phyloP scores from a whole-genome alignment of 2,113 vertebrate species.

The Xenopus tropicalis region DNA sequence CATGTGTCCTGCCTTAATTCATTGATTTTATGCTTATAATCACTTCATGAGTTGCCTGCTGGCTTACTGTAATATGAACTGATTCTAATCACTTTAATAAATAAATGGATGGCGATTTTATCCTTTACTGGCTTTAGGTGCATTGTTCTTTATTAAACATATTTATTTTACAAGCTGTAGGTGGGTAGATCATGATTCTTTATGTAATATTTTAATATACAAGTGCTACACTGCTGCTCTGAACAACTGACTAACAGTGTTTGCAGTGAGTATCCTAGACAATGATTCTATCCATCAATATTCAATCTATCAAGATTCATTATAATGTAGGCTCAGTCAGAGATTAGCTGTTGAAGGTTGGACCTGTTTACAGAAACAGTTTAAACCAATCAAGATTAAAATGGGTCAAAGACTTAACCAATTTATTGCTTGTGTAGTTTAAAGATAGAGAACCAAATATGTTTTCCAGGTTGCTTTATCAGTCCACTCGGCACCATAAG shows the following conservation, averaged over 20 bases:
- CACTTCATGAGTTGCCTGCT: constrained; percentile 3
- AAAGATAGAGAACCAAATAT: too few relatives aligned
- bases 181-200: not conserved
- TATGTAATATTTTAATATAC: not conserved
- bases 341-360: too few relatives aligned
- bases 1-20: not conserved
- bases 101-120: not conserved
- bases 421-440: too few relatives aligned
- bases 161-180: not conserved
- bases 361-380: too few relatives aligned
- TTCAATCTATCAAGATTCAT: too few relatives aligned
- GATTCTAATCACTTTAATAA: not conserved
- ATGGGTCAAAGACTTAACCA: too few relatives aligned
- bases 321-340: too few relatives aligned
- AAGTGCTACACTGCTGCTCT: not conserved
- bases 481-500: not conserved
- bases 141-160: not conserved
- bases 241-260: not conserved
- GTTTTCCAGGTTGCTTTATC: not conserved
- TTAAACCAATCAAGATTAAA: too few relatives aligned
- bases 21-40: not conserved
- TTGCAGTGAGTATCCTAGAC: not conserved
- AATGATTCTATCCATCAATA: not conserved
- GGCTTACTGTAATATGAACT: constrained; percentile 8
- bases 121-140: constrained; percentile 1